Percentiles rank a stretch among this genome's conserved stretches.
Conservation (phyloP, 2,113 vertebrate genomes). For the Irena cyanogastra region DNA sequence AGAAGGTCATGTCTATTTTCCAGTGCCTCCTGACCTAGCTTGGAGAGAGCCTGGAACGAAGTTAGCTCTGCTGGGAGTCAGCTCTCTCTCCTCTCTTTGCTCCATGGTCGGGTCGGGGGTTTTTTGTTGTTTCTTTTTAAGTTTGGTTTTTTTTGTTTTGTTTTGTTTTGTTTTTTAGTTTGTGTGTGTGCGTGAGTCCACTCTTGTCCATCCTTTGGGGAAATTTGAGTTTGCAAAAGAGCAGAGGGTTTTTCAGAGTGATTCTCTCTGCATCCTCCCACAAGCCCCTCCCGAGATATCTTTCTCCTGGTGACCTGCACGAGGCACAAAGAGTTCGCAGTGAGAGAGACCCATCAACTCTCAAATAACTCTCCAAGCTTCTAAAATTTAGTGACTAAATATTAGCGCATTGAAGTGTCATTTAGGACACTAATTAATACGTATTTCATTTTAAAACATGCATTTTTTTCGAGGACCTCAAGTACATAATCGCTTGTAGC, state of each 20-base stretch:
- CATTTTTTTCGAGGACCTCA: neutral
- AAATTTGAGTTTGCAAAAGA: neutral
- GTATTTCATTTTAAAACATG: neutral
- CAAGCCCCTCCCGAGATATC: neutral
- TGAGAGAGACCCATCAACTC: neutral
- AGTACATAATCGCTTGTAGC: neutral
- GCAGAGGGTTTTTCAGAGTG: neutral
- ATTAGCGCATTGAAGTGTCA: neutral
- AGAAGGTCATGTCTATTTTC: neutral
- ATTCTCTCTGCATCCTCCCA: neutral
- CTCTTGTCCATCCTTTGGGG: neutral
- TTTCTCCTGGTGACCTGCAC: neutral
- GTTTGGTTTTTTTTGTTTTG: no score
- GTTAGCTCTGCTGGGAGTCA: neutral
- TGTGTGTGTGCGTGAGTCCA: accelerated
- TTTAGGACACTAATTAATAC: neutral
- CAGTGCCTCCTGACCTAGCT: neutral
- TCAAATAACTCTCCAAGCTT: neutral
- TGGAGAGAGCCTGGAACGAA: neutral
- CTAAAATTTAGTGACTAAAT: neutral
- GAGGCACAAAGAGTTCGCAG: neutral
- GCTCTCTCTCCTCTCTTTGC: neutral
- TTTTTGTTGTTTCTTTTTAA: neutral
- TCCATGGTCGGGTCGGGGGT: accelerated
- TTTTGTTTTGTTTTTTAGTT: no score